A percentile compares a stretch with the other conserved stretches of the same genome.
These are phyloP conservation scores for Rhombomys opimus DNA, from an alignment of 2,113 vertebrate species.

Conservation along the genomic window DNA sequence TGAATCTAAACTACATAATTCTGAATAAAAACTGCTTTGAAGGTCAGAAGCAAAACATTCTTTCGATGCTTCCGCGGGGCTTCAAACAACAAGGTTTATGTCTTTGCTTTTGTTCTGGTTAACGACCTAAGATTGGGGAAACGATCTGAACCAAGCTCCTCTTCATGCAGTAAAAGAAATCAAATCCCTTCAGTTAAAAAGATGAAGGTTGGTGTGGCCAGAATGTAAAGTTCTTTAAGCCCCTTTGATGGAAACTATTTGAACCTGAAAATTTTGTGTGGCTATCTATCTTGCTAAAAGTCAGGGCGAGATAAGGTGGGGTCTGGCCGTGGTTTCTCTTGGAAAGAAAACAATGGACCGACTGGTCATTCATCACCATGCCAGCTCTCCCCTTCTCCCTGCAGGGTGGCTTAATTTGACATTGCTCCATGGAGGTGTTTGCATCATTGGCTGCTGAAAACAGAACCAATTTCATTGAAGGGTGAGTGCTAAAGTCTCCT, in stretches of 20 bases:
- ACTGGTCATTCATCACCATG: slow-evolving; percentile 88
- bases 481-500: slow-evolving; percentile 49
- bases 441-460: slow-evolving; percentile 73
- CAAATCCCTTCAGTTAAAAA: slow-evolving; percentile 46
- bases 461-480: slow-evolving; percentile 68
- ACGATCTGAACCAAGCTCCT: slow-evolving; percentile 47
- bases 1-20: background rate
- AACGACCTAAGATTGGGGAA: background rate
- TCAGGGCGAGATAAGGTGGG: slow-evolving; percentile 89
- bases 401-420: slow-evolving; percentile 81
- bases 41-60: background rate
- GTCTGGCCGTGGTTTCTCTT: slow-evolving; percentile 89
- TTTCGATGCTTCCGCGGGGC: background rate
- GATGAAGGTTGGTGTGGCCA: background rate
- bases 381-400: slow-evolving; percentile 76
- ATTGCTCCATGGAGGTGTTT: slow-evolving; percentile 79
- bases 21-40: slow-evolving; percentile 1
- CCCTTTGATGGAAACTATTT: slow-evolving; percentile 83
- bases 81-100: background rate
- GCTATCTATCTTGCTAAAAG: slow-evolving; percentile 89
- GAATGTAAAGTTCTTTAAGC: slow-evolving; percentile 58
- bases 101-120: slow-evolving; percentile 52
- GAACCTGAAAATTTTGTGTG: slow-evolving; percentile 84
- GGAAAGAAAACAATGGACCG: slow-evolving; percentile 89
- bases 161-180: slow-evolving; percentile 60